Evolutionary conservation across 2,797 vertebrate genomes (phyloP), one percentile per base, ranked within the genome.

Genomic region (Limosa lapponica): DNA sequence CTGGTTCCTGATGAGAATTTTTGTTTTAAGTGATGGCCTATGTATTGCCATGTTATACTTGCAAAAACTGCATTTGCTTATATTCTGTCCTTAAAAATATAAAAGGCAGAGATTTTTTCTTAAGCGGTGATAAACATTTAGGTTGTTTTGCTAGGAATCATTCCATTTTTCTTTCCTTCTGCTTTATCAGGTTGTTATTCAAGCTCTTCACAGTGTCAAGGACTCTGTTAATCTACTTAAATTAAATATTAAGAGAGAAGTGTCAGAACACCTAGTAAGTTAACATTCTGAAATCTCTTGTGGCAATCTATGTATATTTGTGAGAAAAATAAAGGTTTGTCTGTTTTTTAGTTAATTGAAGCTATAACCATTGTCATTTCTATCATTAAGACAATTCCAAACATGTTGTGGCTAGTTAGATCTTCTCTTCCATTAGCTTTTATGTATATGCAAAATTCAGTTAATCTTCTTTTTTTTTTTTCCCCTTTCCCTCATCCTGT

Each of bases 111-210:
- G 82, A 6, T 64, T 73, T 87, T 95, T 89, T 58, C 43, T 64
- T 49, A 41, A 78, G 86, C 49, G 1, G 55, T n/a, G 14, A 8
- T 39, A 71, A 96, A 57, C 32, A 6, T 30, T 82, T 52, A 25
- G 20, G 48, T 66, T 97, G 69, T 16, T 81, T 95, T 83, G 17
- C 57, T 52, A 91, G 57, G 88, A 70, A 91, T 52, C 0, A 28
- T 82, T 82, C 90, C 1, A 58, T 70, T 89, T 96, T 95, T 54
- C 57, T 94, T 93, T 95, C 75, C 44, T 97, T 96, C 39, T 89
- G 41, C 34, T 83, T 91, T 71, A 89, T 72, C 22, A 79, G 41
- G 55, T 85, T 95, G 48, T 95, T 71, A 43, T 94, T 94, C 54
- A 90, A 79, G 25, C 8, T 59, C 28, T 93, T 93, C 66, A 77